Evolutionary conservation across 2,113 vertebrate genomes (phyloP), one percentile per base, ranked within the genome.

Genomic region (Alouatta palliata): DNA sequence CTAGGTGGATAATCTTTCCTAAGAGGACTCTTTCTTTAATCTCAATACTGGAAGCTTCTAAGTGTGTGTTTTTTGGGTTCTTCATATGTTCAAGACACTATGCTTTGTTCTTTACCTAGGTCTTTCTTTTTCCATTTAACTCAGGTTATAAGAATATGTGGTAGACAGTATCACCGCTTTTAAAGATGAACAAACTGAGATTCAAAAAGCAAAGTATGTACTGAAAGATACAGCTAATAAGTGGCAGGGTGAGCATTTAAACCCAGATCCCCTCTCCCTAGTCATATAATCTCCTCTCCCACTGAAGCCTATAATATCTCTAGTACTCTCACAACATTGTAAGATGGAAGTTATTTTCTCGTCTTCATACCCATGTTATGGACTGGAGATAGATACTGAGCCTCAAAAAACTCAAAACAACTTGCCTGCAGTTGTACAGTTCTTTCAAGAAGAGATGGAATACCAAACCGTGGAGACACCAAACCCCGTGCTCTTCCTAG

Each of bases 131-230:
- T 35, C 32, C 8, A 54, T 40, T 91, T 87, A 79, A 94, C 12
- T 92, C 19, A 11, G 25, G 1, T 79, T 45, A 19, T 70, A 37
- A 76, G n/a, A 70, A 45, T 19, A 19, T 23, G 9, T 80, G 54
- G 47, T 52, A 43, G 9, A n/a, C 12, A 56, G 30, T 94, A 35
- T 89, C 40, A 21, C 1, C 27, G 20, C 9, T 37, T 30, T 90
- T 88, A 95, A 91, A 97, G 32, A 64, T 35, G 23, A 89, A 43
- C 11, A 80, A 86, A 70, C 19, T 82, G n/a, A 80, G 43, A 52
- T 58, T 66, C 40, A 32, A 58, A 77, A 52, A 54, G 19, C 12
- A 86, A 70, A 83, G 27, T 32, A 58, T 77, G 30, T 56, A 6
- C 10, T 91, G 12, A 35, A 79, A 37, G 7, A 61, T 21, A 20